Evolutionary conservation across 2,797 vertebrate species (phyloP).

Genomic region (Takifugu ocellatus): DNA sequence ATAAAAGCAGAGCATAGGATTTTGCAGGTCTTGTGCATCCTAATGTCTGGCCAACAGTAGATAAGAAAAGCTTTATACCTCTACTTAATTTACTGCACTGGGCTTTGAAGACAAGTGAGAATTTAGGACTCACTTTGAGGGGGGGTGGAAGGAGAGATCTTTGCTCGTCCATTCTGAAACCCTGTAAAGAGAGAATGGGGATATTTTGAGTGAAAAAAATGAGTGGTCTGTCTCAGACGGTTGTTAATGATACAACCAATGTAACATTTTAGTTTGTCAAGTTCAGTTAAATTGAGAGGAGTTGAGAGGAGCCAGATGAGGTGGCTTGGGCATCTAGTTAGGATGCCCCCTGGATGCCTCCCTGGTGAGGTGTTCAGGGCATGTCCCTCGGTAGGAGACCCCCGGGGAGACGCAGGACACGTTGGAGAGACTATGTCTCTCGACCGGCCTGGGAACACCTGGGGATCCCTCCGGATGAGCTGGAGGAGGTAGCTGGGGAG

Average conservation of each 20-base stretch:
- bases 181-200: conserved; percentile 63
- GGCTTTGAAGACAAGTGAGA: conserved; percentile 33
- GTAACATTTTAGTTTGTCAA: conserved; percentile 9
- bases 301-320: too few relatives aligned
- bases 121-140: conserved; percentile 69
- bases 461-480: too few relatives aligned
- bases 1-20: conserved; percentile 39
- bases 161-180: conserved; percentile 91
- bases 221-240: conserved; percentile 19
- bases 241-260: conserved; percentile 12
- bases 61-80: conserved; percentile 58
- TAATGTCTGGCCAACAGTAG: conserved; percentile 61
- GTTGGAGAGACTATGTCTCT: too few relatives aligned
- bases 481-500: too few relatives aligned
- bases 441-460: too few relatives aligned
- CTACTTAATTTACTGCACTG: conserved; percentile 40
- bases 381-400: too few relatives aligned
- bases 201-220: not conserved
- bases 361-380: too few relatives aligned
- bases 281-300: not conserved
- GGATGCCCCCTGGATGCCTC: too few relatives aligned
- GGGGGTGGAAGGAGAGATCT: conserved; percentile 74
- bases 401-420: too few relatives aligned
- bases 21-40: conserved; percentile 24
- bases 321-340: too few relatives aligned